These are phyloP conservation scores for Balearica regulorum DNA, from an alignment of 2,797 vertebrate genomes.

Conservation along the genomic window DNA sequence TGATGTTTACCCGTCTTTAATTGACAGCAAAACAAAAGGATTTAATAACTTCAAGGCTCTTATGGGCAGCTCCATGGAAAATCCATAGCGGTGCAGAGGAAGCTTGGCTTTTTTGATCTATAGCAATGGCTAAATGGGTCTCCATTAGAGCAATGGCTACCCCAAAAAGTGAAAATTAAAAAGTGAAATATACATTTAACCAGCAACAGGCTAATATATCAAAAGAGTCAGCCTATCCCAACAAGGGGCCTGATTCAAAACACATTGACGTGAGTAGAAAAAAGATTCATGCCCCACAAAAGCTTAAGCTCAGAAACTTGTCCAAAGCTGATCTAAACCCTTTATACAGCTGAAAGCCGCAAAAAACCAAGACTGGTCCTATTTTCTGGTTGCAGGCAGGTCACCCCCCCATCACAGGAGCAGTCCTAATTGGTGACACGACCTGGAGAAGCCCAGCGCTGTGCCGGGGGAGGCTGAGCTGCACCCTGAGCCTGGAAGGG, in stretches of 20 bases:
- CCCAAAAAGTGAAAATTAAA: slow-evolving; percentile 68
- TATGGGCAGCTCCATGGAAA: slow-evolving; percentile 50
- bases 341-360: slow-evolving; percentile 17
- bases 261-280: slow-evolving; percentile 52
- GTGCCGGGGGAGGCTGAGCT: neutral
- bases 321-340: slow-evolving; percentile 37
- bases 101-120: slow-evolving; percentile 61
- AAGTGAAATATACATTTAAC: slow-evolving; percentile 51
- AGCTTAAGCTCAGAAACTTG: slow-evolving; percentile 22
- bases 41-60: slow-evolving; percentile 59
- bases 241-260: slow-evolving; percentile 29
- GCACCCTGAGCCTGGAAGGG: neutral
- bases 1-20: slow-evolving; percentile 63
- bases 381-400: neutral
- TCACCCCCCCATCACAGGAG: neutral
- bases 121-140: slow-evolving; percentile 58
- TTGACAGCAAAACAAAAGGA: slow-evolving; percentile 69
- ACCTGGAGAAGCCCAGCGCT: neutral
- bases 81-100: slow-evolving; percentile 26
- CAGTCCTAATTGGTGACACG: neutral
- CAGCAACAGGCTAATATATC: slow-evolving; percentile 45
- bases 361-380: neutral
- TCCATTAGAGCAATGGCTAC: slow-evolving; percentile 62
- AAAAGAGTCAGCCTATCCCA: slow-evolving; percentile 10
- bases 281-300: slow-evolving; percentile 40